Evolutionary conservation across 2,797 vertebrate genomes (phyloP), one percentile per base, ranked within the genome.

Genomic region (Betta splendens): DNA sequence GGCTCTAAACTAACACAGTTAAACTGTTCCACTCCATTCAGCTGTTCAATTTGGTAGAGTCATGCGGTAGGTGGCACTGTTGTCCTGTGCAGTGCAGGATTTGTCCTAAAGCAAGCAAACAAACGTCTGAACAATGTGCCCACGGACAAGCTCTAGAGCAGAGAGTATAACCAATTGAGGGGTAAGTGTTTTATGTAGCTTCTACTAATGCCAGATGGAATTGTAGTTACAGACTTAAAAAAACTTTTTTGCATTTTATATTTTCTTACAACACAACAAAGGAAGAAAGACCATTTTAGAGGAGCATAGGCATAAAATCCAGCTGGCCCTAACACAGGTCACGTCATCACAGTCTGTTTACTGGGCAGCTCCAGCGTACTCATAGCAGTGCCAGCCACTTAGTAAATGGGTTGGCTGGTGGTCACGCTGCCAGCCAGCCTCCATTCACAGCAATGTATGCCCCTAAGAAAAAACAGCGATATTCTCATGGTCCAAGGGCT

Each of bases 391-490:
- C 88, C 91, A 90, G 85, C 78, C 81, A 79, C 89, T 89, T 82
- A 82, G 84, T 84, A 86, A 90, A 89, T 76, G 82, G 84, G 81
- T 69, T 79, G 85, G 81, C 83, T 85, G 79, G 67, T 77, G 69
- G 83, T 85, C 80, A 72, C 75, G 17, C 78, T 87, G 87, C 84
- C 86, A 74, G 64, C 57, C 60, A 68, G 68, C 51, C 60, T 81
- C 83, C 67, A 89, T 91, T 93, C 87, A 89, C 51, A 83, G 87
- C 81, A 76, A 86, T 79, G 77, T 75, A 73, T 77, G 79, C 77
- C 81, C 82, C 83, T 72, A 50, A 80, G 77, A 90, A 85, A 86
- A 77, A 72, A 54, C 69, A 28, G 69, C 67, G 79, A 88, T 87
- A 81, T 86, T 86, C 83, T 86, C 72, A 76, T 84, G 81, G 83